Base-by-base conservation (phyloP, 2,888 invertebrate genomes). In the Seira ritae region DNA sequence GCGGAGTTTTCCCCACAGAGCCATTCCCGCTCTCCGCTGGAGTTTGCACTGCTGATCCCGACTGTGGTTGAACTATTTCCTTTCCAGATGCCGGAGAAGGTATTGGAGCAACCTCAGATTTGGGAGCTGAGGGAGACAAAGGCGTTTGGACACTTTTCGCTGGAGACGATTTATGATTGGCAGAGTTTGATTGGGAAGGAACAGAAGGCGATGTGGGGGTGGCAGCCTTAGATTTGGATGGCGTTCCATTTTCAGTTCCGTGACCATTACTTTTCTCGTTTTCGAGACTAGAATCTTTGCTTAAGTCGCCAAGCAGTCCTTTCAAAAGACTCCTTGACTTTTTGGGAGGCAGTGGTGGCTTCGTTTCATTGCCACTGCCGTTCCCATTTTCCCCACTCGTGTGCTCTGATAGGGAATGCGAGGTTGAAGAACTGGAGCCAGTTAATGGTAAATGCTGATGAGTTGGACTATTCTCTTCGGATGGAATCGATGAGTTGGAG, bases 381-480 rank as follows among this genome's bases (percentile, higher is more conserved):
- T 31, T 15, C 22, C 70, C 66, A 24, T 71, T 65, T 17, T 77
- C 71, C 23, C 74, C 42, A 50, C 74, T 77, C 12, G 79, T 62
- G 12, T 81, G 73, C 10, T 79, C 78, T 23, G 79, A 84, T 15
- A 80, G 55, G 19, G 81, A 79, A 66, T 77, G 74, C 31, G 78
- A 78, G 3, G 81, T 75, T 55, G 81, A 82, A 19, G 75, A 73
- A 65, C 81, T 71, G 65, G 75, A 60, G 15, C 70, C 69, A 8
- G 75, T 75, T 37, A 82, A 46, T 19, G 82, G 82, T 68, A 82
- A 77, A 17, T 82, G 82, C 31, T 82, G 82, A 68, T 82, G 76
- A 4, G 83, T 83, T 77, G 85, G 85, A 83, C 83, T 83, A n/a
- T 78, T 80, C 24, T 83, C 85, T 69, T 83, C 85, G 42, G 83